Evolutionary conservation across 2,888 invertebrate species (phyloP).

Genomic region (Hesperia comma): DNA sequence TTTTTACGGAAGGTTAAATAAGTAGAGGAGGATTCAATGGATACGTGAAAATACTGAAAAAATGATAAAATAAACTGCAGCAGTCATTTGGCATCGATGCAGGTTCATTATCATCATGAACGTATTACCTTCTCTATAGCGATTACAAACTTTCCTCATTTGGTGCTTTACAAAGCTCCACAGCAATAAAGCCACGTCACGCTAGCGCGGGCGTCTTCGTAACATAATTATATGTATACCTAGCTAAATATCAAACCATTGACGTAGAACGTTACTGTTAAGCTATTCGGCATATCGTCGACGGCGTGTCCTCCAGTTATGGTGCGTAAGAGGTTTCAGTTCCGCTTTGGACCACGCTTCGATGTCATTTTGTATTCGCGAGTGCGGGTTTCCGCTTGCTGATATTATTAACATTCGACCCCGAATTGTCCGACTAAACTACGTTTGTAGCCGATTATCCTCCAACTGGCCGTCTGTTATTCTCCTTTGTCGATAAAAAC

Average conservation of each 20-base stretch:
- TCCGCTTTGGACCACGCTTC: constrained; percentile 63
- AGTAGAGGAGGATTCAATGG: too few relatives aligned
- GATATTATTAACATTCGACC: constrained; percentile 79
- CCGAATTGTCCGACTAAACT: constrained; percentile 59
- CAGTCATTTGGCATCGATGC: too few relatives aligned
- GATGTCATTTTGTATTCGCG: constrained; percentile 75
- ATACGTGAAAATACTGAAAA: too few relatives aligned
- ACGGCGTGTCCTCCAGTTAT: constrained; percentile 60
- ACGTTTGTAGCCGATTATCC: constrained; percentile 46
- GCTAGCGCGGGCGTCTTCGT: too few relatives aligned
- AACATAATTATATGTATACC: too few relatives aligned
- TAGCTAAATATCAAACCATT: not conserved
- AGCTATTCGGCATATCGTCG: not conserved
- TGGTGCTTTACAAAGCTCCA: too few relatives aligned
- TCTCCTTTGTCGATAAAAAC: constrained; percentile 32
- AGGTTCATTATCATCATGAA: too few relatives aligned
- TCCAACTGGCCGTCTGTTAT: constrained; percentile 36
- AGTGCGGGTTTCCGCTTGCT: constrained; percentile 76
- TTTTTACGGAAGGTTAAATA: too few relatives aligned
- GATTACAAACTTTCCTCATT: too few relatives aligned
- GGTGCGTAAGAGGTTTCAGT: constrained; percentile 45
- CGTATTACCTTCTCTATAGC: too few relatives aligned
- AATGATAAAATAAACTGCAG: too few relatives aligned
- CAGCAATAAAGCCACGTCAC: too few relatives aligned
- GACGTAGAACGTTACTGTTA: not conserved